phyloP scores from a whole-genome alignment of 2,888 invertebrate species.

The Sesia bembeciformis region DNA sequence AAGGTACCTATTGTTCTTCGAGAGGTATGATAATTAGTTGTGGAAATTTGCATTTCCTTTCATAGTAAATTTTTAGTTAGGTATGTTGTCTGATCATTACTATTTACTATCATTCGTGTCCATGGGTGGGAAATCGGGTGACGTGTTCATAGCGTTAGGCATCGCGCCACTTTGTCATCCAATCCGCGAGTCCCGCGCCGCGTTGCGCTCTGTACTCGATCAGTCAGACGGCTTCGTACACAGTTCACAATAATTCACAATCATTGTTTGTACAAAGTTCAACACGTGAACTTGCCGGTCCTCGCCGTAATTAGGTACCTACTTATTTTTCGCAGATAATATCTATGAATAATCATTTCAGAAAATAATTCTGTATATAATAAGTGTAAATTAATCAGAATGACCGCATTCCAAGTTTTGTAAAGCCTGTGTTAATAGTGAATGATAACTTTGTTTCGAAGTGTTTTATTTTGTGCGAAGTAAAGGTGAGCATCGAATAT shows the following conservation, averaged over 20 bases:
- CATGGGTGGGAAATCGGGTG: constrained; percentile 20
- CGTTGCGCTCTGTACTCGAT: not conserved
- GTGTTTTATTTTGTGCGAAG: too few relatives aligned
- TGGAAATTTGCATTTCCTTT: too few relatives aligned
- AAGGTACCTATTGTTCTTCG: too few relatives aligned
- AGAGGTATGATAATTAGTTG: too few relatives aligned
- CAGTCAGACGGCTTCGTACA: not conserved
- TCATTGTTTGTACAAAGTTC: constrained; percentile 27
- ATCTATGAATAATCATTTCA: not conserved
- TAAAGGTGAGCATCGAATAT: too few relatives aligned
- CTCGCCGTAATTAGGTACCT: constrained; percentile 5
- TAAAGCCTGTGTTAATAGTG: too few relatives aligned
- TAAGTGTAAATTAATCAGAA: too few relatives aligned
- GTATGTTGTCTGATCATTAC: too few relatives aligned
- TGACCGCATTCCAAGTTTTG: too few relatives aligned
- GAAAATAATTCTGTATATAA: too few relatives aligned
- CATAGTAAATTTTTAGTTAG: too few relatives aligned
- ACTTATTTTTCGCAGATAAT: not conserved
- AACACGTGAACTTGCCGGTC: constrained; percentile 33
- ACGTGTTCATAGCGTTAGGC: constrained; percentile 38
- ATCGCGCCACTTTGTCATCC: constrained; percentile 61
- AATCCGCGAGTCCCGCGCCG: constrained; percentile 33
- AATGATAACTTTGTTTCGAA: too few relatives aligned
- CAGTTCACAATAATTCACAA: not conserved
- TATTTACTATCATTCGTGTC: not conserved